A percentile compares a stretch with the other conserved stretches of the same genome.
Evolutionary conservation across 2,113 vertebrate genomes (phyloP).

Genomic region (Cynopterus brachyotis): DNA sequence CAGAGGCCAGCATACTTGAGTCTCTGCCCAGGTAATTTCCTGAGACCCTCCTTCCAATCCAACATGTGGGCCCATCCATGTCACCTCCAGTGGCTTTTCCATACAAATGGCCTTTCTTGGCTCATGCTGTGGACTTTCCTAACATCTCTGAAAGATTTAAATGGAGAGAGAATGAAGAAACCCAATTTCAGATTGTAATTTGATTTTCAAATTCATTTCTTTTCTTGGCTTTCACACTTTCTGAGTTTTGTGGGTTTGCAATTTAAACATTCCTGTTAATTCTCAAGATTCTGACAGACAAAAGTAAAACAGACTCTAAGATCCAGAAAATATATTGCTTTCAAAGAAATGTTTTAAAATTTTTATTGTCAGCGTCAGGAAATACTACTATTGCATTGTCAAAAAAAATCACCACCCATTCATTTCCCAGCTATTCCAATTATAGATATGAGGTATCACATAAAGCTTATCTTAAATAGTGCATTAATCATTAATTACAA

Average conservation of each 20-base stretch:
- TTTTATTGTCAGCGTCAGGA: neutral
- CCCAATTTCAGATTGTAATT: neutral
- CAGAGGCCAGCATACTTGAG: too few species aligned
- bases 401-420: neutral
- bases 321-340: neutral
- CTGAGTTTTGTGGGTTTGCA: neutral
- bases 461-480: neutral
- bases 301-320: neutral
- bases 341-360: neutral
- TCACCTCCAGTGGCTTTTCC: too few species aligned
- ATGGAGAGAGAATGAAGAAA: neutral
- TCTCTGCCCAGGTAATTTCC: too few species aligned
- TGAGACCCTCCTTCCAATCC: too few species aligned
- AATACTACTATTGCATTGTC: neutral
- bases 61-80: too few species aligned
- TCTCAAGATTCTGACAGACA: neutral
- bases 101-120: too few species aligned
- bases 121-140: too few species aligned
- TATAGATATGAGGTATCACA: neutral
- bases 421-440: neutral
- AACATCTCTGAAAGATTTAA: neutral
- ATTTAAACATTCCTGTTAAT: neutral
- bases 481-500: neutral
- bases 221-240: neutral
- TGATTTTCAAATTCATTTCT: neutral